A percentile compares a stretch with the other conserved stretches of the same genome.
These are phyloP conservation scores for Bryconaethiops microstoma DNA, from an alignment of 2,797 vertebrate species.

Conservation along the genomic window DNA sequence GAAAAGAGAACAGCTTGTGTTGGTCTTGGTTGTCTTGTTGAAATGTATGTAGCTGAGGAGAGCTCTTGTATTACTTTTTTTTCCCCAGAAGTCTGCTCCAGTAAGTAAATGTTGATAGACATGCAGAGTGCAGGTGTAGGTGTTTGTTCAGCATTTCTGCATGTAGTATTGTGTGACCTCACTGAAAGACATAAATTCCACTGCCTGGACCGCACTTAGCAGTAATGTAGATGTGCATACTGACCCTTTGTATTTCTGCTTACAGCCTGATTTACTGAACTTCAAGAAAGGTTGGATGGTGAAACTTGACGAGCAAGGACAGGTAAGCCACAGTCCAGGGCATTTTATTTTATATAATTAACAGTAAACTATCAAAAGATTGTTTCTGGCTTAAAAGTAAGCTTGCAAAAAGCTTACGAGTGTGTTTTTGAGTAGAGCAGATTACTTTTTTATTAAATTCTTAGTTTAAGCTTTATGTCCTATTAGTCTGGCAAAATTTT, in stretches of 20 bases:
- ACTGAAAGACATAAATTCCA: not conserved
- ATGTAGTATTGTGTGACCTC: slow-evolving; percentile 29
- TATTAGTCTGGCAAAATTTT: not conserved
- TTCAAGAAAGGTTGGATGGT: slow-evolving; percentile 89
- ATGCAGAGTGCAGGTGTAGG: not conserved
- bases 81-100: not conserved
- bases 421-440: not conserved
- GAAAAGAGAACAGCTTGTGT: slow-evolving; percentile 1
- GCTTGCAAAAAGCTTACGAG: not conserved
- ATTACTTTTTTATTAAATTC: not conserved
- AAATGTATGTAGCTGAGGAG: not conserved
- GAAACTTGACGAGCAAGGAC: slow-evolving; percentile 80
- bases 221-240: slow-evolving; percentile 1
- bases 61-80: not conserved
- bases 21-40: not conserved
- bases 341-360: not conserved
- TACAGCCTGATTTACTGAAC: slow-evolving; percentile 82
- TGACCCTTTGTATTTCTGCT: slow-evolving; percentile 20
- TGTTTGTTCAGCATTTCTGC: slow-evolving; percentile 43
- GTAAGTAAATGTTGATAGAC: not conserved
- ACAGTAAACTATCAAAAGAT: not conserved
- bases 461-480: not conserved
- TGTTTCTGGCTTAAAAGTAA: not conserved
- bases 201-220: not conserved
- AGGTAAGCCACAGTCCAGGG: slow-evolving; percentile 61